Base-by-base conservation (phyloP, 2,113 vertebrate species). In the Todiramphus chloris region DNA sequence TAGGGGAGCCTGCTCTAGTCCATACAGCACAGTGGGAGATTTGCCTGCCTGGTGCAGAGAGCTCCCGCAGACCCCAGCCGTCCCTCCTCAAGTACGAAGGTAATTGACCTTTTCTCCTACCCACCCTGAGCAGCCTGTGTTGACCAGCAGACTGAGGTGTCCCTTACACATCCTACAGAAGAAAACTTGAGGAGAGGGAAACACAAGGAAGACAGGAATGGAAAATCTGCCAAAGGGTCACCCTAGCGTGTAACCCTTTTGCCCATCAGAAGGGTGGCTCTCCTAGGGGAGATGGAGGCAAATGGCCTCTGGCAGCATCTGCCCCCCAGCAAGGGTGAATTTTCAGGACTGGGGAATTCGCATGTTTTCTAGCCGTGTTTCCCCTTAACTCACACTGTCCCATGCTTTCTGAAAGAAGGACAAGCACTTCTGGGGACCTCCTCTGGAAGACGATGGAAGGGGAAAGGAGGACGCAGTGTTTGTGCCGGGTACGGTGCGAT, bases 31-130 rank as follows among this genome's bases (percentile, higher is more conserved):
- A 56, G 23, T 2, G 16, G 6, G n/a, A 59, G 35, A 43, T 0
- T 1, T 0, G 17, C 39, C 39, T 60, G 15, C 30, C 24, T 2
- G 6, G 44, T 0, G 0, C 35, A 56, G 50, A 27, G 1, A 1
- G 18, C 58, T 72, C 3, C 3, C 23, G 53, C 46, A 83, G 67
- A 46, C 33, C 6, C 3, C 4, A 2, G 23, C 35, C 8, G 0
- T 20, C 21, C 30, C 18, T 41, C 5, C 1, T 64, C 0, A 13
- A 41, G 41, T 41, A 0, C 0, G 2, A 1, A 3, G 11, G 24
- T 5, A 11, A 11, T 2, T 14, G 43, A 6, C 30, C 16, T 66
- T 37, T 78, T 19, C 51, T 53, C 31, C n/a, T 35, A 39, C 7
- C 33, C 30, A 14, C 13, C 17, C 13, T 0, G 19, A 46, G 21